Evolutionary conservation across 2,888 invertebrate species (phyloP), one percentile per base, ranked within the genome.

Genomic region (Stomorhina lunata): DNA sequence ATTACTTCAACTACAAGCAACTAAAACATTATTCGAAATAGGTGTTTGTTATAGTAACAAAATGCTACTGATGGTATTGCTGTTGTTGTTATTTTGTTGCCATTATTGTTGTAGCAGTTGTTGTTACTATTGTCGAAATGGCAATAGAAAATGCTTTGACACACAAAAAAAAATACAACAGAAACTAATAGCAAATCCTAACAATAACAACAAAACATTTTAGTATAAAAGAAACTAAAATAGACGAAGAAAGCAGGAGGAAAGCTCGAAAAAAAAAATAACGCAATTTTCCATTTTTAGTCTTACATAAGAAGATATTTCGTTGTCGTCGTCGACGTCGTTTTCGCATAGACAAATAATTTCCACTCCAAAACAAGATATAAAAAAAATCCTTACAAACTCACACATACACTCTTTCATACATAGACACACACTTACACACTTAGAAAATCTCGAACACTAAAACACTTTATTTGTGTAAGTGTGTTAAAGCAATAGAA

Each of bases 231-330:
- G 57, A 68, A 34, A 22, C 22, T 20, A 25, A 43, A 29, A 6
- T 40, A 12, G 48, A n/a, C n/a, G n/a, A n/a, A n/a, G n/a, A n/a
- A n/a, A 72, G n/a, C 17, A 48, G 17, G 12, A 20, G 17, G 25
- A 29, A 15, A 65, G 34, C 9, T n/a, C n/a, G n/a, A n/a, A 63
- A 57, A 40, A 79, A 22, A 59, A 80, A 57, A 65, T 65, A 82
- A 82, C 69, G 79, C 82, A 82, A 79, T 82, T 79, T 82, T 79
- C 73, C 75, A 71, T 78, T 78, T 65, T 17, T 65, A 50, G 43
- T 78, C 82, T 82, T 82, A 82, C 82, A 82, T 82, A 82, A 82
- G 82, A 82, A 75, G 73, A 82, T 78, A 71, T 75, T 79, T 79
- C 68, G 75, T 72, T 68, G 43, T 69, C 50, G 68, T 68, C 43